Conservation (phyloP, 1,140 invertebrate species). For the Forficula auricularia region DNA sequence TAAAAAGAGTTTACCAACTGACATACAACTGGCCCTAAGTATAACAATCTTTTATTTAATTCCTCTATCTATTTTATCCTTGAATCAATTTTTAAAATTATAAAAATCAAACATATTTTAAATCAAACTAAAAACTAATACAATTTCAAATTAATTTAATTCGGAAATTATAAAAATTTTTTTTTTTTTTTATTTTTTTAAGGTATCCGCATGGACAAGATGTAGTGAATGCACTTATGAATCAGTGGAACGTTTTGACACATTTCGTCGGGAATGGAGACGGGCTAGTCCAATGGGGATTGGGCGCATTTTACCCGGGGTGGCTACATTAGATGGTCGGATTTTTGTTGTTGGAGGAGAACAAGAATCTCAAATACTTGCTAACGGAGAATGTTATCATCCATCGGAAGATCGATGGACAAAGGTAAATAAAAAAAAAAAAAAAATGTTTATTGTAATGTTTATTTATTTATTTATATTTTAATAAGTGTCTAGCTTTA, state of each 20-base stretch:
- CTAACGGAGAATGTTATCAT: constrained; percentile 76
- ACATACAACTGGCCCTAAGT: too few species aligned
- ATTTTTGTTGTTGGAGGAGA: constrained; percentile 88
- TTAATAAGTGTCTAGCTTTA: neutral
- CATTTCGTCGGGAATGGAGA: constrained; percentile 61
- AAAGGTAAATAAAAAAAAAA: constrained; percentile 11
- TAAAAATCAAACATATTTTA: too few species aligned
- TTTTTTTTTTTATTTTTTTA: too few species aligned
- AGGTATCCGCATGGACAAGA: constrained; percentile 31
- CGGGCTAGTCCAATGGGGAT: constrained; percentile 65
- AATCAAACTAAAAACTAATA: too few species aligned
- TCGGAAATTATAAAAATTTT: too few species aligned
- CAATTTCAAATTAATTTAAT: too few species aligned
- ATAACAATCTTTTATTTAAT: too few species aligned
- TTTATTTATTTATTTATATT: neutral
- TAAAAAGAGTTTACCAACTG: too few species aligned
- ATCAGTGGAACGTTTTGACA: constrained; percentile 62
- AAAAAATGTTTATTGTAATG: too few species aligned
- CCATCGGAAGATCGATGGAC: constrained; percentile 45
- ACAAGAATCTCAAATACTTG: constrained; percentile 75
- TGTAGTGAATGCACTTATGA: constrained; percentile 57
- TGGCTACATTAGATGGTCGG: constrained; percentile 68
- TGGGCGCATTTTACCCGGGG: constrained; percentile 74
- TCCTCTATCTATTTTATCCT: too few species aligned
- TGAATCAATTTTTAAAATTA: too few species aligned